Conservation (phyloP, 1,140 invertebrate genomes). For the Trichomalopsis sarcophagae region DNA sequence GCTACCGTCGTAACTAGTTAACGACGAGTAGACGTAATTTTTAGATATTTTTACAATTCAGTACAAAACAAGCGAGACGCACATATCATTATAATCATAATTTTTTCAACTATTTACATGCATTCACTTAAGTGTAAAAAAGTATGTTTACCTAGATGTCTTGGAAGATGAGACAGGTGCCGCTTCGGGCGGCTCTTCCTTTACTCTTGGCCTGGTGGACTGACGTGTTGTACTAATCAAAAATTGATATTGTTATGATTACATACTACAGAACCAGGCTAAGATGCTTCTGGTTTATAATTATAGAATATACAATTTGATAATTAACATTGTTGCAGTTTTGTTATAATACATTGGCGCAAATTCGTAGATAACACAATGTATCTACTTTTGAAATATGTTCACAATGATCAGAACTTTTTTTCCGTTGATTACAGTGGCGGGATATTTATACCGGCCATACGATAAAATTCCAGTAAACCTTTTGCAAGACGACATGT, state of each 20-base stretch:
- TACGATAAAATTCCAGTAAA: conserved; percentile 32
- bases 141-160: conserved; percentile 74
- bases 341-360: conserved; percentile 33
- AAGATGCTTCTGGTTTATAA: conserved; percentile 47
- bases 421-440: conserved; percentile 44
- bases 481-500: conserved; percentile 31
- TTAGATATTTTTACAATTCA: conserved; percentile 19
- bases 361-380: conserved; percentile 22
- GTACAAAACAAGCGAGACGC: conserved; percentile 44
- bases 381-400: conserved; percentile 10
- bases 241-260: conserved; percentile 76
- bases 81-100: conserved; percentile 44
- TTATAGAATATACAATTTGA: conserved; percentile 40
- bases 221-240: conserved; percentile 80
- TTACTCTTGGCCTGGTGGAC: conserved; percentile 76
- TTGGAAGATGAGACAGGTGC: conserved; percentile 76
- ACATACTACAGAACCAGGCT: conserved; percentile 54
- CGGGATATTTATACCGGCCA: conserved; percentile 25
- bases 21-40: background rate
- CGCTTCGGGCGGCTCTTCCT: conserved; percentile 75
- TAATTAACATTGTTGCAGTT: conserved; percentile 16
- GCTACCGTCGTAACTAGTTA: background rate
- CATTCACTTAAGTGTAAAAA: conserved; percentile 68
- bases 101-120: conserved; percentile 61
- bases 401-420: conserved; percentile 35